Conservation (phyloP, 2,113 vertebrate genomes). For the Indicator maculatus region DNA sequence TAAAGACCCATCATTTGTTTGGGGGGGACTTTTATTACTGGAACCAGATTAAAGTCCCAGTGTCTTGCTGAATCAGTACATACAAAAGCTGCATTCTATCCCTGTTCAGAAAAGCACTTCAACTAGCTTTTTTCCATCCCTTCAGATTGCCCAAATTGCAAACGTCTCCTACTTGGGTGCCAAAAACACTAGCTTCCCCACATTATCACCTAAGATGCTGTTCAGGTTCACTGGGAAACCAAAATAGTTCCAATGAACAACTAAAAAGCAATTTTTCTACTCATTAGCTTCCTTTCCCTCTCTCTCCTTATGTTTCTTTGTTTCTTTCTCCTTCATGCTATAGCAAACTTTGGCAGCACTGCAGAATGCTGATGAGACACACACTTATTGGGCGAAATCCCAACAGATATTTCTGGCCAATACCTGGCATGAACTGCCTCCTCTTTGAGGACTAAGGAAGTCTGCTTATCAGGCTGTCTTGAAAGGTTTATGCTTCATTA, state of each 20-base stretch:
- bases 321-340: slow-evolving; percentile 64
- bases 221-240: slow-evolving; percentile 32
- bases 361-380: slow-evolving; percentile 58
- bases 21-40: neutral
- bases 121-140: neutral
- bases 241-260: slow-evolving; percentile 40
- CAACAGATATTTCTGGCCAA: slow-evolving; percentile 26
- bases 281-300: slow-evolving; percentile 32
- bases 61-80: neutral
- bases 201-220: slow-evolving; percentile 31
- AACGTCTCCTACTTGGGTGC: neutral
- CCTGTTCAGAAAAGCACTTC: neutral
- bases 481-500: neutral
- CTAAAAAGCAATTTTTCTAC: slow-evolving; percentile 62
- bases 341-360: slow-evolving; percentile 51
- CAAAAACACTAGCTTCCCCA: slow-evolving; percentile 11
- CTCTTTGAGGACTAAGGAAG: neutral
- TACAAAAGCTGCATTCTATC: neutral
- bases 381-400: slow-evolving; percentile 5
- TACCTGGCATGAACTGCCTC: slow-evolving; percentile 6
- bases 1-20: neutral
- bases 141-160: neutral
- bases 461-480: neutral
- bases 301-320: slow-evolving; percentile 51
- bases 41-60: neutral